Evolutionary conservation across 1,140 invertebrate genomes (phyloP).

Genomic region (Zaprionus davidi): DNA sequence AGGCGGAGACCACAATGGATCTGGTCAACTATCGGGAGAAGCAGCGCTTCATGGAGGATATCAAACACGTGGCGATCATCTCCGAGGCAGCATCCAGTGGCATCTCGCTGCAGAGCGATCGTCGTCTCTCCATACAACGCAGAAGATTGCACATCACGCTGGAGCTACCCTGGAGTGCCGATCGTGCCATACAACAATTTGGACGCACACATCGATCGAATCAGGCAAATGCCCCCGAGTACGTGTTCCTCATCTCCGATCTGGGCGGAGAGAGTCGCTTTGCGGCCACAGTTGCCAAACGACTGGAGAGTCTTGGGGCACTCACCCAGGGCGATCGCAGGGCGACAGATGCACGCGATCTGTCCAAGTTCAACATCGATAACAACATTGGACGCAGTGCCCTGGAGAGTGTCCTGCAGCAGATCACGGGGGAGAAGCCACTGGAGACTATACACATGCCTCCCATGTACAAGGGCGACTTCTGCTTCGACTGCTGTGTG

Average conservation of each 20-base stretch:
- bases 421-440: constrained; percentile 89
- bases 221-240: constrained; percentile 98
- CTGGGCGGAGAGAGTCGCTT: constrained; percentile 98
- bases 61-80: constrained; percentile 99
- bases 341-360: constrained; percentile 97
- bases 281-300: constrained; percentile 97
- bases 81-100: constrained; percentile 99
- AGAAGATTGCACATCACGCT: constrained; percentile 98
- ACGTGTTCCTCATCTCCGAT: constrained; percentile 99
- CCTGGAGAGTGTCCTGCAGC: constrained; percentile 96
- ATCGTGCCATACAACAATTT: constrained; percentile 99
- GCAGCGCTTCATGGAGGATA: constrained; percentile 97
- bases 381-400: constrained; percentile 97
- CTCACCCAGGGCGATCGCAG: constrained; percentile 98
- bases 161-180: constrained; percentile 99
- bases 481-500: constrained; percentile 95
- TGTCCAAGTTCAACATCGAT: constrained; percentile 99
- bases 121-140: constrained; percentile 93
- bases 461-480: constrained; percentile 92
- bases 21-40: constrained; percentile 96
- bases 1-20: constrained; percentile 96
- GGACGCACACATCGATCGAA: constrained; percentile 91
- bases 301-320: constrained; percentile 97
- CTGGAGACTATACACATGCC: constrained; percentile 42
- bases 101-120: constrained; percentile 97